Conservation (phyloP, 2,113 vertebrate species). For the Catagonus wagneri region DNA sequence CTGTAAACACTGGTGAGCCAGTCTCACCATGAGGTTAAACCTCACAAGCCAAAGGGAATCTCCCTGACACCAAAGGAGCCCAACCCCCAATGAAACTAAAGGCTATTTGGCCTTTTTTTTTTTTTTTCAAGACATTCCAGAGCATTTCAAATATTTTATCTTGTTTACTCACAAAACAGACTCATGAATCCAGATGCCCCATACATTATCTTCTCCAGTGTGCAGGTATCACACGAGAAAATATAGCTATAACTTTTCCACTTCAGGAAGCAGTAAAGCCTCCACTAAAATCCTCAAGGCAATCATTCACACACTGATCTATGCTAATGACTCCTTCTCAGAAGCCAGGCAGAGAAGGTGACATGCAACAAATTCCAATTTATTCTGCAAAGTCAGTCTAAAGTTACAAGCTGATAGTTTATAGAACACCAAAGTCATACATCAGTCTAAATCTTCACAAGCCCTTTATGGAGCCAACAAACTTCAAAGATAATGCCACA, state of each 20-base stretch:
- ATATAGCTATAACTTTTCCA: constrained; percentile 76
- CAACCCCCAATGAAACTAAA: constrained; percentile 13
- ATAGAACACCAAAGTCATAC: constrained; percentile 46
- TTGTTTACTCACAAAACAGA: constrained; percentile 57
- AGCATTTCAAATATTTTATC: constrained; percentile 65
- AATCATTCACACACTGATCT: constrained; percentile 73
- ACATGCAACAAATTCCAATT: constrained; percentile 61
- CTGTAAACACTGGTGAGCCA: not conserved
- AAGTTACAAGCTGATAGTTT: constrained; percentile 67
- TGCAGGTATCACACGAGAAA: constrained; percentile 59
- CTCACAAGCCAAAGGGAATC: not conserved
- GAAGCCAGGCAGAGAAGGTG: constrained; percentile 59
- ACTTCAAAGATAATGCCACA: constrained; percentile 13
- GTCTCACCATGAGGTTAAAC: constrained; percentile 21
- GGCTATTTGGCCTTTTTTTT: constrained; percentile 38
- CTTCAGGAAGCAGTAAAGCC: constrained; percentile 72
- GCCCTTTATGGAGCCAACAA: not conserved
- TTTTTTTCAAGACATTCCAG: not conserved
- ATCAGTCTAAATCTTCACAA: constrained; percentile 57
- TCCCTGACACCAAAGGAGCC: not conserved
- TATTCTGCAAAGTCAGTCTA: constrained; percentile 60
- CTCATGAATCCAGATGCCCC: not conserved
- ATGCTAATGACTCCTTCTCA: constrained; percentile 70
- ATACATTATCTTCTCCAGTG: constrained; percentile 50
- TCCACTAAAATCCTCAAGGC: constrained; percentile 69